Conservation (phyloP, 2,888 invertebrate species). For the Diplazon laetatorius region DNA sequence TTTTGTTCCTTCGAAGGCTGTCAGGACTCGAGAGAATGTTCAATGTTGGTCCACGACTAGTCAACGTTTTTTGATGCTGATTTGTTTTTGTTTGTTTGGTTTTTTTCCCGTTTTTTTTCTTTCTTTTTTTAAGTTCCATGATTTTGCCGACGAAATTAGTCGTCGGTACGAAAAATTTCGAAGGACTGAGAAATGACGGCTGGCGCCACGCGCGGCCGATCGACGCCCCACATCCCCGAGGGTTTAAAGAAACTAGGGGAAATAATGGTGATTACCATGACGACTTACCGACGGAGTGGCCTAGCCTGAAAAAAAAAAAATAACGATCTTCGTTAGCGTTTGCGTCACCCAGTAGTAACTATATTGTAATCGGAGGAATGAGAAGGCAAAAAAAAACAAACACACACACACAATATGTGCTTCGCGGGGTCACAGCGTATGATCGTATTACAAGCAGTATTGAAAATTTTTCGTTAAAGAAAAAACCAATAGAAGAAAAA, state of each 20-base stretch:
- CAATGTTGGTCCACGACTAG: slow-evolving; percentile 61
- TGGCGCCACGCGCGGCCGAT: slow-evolving; percentile 36
- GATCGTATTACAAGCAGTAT: slow-evolving; percentile 82
- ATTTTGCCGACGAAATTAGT: slow-evolving; percentile 11
- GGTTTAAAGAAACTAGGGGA: slow-evolving; percentile 15
- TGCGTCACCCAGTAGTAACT: slow-evolving; percentile 65
- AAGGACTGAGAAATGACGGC: slow-evolving; percentile 35
- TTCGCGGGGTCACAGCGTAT: slow-evolving; percentile 69
- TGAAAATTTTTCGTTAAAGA: slow-evolving; percentile 75
- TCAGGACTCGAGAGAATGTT: slow-evolving; percentile 39
- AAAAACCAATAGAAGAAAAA: slow-evolving; percentile 63
- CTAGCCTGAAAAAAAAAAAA: slow-evolving; percentile 9
- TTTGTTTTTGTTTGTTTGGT: slow-evolving; percentile 44
- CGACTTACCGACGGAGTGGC: not conserved
- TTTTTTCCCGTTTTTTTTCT: slow-evolving; percentile 47
- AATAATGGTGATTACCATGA: not conserved
- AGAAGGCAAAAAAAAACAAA: slow-evolving; percentile 47
- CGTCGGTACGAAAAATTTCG: not conserved
- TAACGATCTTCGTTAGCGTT: slow-evolving; percentile 14
- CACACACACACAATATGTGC: slow-evolving; percentile 62
- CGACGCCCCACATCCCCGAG: slow-evolving; percentile 17
- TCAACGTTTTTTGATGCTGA: slow-evolving; percentile 64
- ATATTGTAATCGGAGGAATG: slow-evolving; percentile 57
- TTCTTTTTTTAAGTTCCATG: slow-evolving; percentile 47
- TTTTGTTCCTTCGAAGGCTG: slow-evolving; percentile 33